Evolutionary conservation across 2,113 vertebrate species (phyloP).

Genomic region (Gallinago jamesoni): DNA sequence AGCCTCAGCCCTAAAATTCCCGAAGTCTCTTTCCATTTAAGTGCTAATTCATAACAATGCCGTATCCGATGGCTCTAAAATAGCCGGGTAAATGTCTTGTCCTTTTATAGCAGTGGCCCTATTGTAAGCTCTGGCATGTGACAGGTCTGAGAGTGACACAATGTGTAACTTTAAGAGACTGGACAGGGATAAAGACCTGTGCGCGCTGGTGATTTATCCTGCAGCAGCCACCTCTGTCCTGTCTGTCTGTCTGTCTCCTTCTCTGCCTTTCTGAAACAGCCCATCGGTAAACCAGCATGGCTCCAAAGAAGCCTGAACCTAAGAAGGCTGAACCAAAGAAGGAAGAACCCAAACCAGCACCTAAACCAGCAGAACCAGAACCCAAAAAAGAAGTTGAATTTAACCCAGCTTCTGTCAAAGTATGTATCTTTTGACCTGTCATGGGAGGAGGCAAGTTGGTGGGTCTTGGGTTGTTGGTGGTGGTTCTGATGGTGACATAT

Average conservation of each 20-base stretch:
- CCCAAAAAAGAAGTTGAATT: slow-evolving; percentile 80
- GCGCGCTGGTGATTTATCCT: background rate
- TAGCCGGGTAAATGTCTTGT: slow-evolving; percentile 79
- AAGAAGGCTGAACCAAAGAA: slow-evolving; percentile 86
- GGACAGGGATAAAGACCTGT: slow-evolving; percentile 78
- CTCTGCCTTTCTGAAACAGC: background rate
- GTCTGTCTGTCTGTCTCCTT: background rate
- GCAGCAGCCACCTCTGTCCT: background rate
- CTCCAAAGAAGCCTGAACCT: slow-evolving; percentile 86
- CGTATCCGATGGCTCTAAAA: slow-evolving; percentile 81
- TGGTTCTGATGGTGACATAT: background rate
- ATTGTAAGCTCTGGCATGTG: slow-evolving; percentile 75
- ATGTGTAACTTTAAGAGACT: slow-evolving; percentile 56
- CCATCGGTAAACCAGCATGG: slow-evolving; percentile 70
- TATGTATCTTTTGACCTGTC: slow-evolving; percentile 46
- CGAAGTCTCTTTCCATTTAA: background rate
- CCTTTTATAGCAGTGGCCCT: slow-evolving; percentile 88
- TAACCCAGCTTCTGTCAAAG: slow-evolving; percentile 85
- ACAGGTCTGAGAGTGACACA: slow-evolving; percentile 56
- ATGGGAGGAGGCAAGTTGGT: background rate
- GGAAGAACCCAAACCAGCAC: slow-evolving; percentile 85
- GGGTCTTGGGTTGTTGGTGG: background rate
- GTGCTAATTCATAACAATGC: slow-evolving; percentile 60
- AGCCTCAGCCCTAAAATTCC: background rate
- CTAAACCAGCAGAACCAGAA: slow-evolving; percentile 76